Evolutionary conservation across 2,888 invertebrate species (phyloP).

Genomic region (Hypomecis atomaria): DNA sequence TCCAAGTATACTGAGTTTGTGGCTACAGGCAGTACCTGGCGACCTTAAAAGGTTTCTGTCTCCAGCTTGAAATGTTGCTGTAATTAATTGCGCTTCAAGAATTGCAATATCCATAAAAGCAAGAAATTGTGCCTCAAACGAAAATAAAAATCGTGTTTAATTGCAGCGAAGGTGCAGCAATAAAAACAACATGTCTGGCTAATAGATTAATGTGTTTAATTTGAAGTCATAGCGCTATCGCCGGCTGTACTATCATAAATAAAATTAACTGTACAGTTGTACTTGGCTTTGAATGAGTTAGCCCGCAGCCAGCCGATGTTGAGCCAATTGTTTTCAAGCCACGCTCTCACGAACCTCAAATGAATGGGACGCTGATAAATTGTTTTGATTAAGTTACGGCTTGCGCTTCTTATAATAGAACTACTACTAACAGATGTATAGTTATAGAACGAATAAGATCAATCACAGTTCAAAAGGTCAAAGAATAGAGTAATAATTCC

Average conservation of each 20-base stretch:
- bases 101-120: slow-evolving; percentile 28
- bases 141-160: slow-evolving; percentile 44
- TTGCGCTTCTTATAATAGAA: slow-evolving; percentile 38
- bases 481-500: too few relatives aligned
- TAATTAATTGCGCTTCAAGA: slow-evolving; percentile 25
- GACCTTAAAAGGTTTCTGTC: slow-evolving; percentile 28
- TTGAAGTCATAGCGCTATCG: slow-evolving; percentile 46
- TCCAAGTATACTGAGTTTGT: slow-evolving; percentile 2
- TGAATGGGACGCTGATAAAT: slow-evolving; percentile 61
- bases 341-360: slow-evolving; percentile 56
- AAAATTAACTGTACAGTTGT: slow-evolving; percentile 26
- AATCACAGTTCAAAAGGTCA: slow-evolving; percentile 1
- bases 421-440: slow-evolving; percentile 2
- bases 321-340: slow-evolving; percentile 52
- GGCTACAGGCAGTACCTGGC: slow-evolving; percentile 4
- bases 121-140: slow-evolving; percentile 24
- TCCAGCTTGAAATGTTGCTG: slow-evolving; percentile 22
- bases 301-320: slow-evolving; percentile 31
- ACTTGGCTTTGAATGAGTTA: slow-evolving; percentile 23
- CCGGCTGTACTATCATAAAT: slow-evolving; percentile 43
- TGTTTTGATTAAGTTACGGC: slow-evolving; percentile 58
- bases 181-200: slow-evolving; percentile 35
- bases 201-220: slow-evolving; percentile 66
- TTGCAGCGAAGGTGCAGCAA: slow-evolving; percentile 33
- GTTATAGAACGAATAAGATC: not conserved